Conservation (phyloP, 2,888 invertebrate genomes). For the Sialis lutaria region DNA sequence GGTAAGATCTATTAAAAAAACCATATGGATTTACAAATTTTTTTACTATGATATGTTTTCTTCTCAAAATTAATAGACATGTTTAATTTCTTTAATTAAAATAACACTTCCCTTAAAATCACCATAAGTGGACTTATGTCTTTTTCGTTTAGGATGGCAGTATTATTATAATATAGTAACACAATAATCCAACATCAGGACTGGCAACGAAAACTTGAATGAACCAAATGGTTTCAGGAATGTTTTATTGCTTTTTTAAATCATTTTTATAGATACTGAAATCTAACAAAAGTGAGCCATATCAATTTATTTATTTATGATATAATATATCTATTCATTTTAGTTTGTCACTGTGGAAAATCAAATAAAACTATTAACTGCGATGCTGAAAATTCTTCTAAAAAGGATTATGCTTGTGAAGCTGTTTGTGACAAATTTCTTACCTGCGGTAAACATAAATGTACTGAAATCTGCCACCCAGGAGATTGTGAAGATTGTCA, state of each 20-base stretch:
- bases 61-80: not conserved
- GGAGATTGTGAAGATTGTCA: constrained; percentile 48
- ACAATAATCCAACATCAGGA: no score
- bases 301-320: not conserved
- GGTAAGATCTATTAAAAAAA: not conserved
- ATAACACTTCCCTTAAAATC: no score
- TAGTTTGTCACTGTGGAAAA: constrained; percentile 56
- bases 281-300: no score
- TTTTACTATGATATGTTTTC: not conserved
- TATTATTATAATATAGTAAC: no score
- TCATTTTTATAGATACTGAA: no score
- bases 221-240: no score
- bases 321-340: constrained; percentile 9
- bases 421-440: constrained; percentile 40
- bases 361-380: constrained; percentile 42
- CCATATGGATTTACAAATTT: not conserved
- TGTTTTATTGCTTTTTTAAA: no score
- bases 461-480: constrained; percentile 47
- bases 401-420: constrained; percentile 38
- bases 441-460: constrained; percentile 52
- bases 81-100: no score
- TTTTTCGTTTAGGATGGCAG: no score
- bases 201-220: no score
- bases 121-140: no score
- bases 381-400: constrained; percentile 30